Conservation (phyloP, 2,888 invertebrate genomes). For the Helobdella robusta region DNA sequence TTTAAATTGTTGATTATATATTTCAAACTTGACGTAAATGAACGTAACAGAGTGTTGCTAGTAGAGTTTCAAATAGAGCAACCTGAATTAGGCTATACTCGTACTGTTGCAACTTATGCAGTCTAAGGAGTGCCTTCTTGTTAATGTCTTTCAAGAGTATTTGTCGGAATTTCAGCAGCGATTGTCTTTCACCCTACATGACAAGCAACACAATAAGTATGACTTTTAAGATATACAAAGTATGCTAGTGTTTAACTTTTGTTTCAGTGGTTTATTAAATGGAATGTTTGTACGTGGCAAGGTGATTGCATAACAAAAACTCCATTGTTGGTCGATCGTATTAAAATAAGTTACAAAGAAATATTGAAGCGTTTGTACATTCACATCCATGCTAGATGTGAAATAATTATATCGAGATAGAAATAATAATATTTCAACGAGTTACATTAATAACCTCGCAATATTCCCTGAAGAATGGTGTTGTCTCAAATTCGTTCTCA, state of each 20-base stretch:
- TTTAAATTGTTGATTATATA: background rate
- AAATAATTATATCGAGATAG: too few species aligned
- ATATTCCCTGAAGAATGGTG: conserved; percentile 15
- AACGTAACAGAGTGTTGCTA: background rate
- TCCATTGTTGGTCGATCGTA: too few species aligned
- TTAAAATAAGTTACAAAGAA: too few species aligned
- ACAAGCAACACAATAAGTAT: too few species aligned
- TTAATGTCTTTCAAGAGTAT: conserved; percentile 7
- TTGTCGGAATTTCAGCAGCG: background rate
- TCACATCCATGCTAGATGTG: too few species aligned
- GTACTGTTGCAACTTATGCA: conserved; percentile 20
- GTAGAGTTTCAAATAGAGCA: background rate
- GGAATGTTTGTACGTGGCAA: too few species aligned
- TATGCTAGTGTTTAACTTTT: too few species aligned
- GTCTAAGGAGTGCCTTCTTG: conserved; percentile 17
- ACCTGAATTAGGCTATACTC: conserved; percentile 11
- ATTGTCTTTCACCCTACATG: conserved; percentile 7
- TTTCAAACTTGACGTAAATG: background rate
- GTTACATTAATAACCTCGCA: conserved; percentile 14
- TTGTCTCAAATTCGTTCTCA: conserved; percentile 10
- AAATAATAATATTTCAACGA: too few species aligned
- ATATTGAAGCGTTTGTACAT: too few species aligned
- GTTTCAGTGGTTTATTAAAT: too few species aligned
- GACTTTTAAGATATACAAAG: too few species aligned
- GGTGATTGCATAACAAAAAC: too few species aligned